phyloP scores from a whole-genome alignment of 2,888 invertebrate genomes.

The Nasonia oneida region DNA sequence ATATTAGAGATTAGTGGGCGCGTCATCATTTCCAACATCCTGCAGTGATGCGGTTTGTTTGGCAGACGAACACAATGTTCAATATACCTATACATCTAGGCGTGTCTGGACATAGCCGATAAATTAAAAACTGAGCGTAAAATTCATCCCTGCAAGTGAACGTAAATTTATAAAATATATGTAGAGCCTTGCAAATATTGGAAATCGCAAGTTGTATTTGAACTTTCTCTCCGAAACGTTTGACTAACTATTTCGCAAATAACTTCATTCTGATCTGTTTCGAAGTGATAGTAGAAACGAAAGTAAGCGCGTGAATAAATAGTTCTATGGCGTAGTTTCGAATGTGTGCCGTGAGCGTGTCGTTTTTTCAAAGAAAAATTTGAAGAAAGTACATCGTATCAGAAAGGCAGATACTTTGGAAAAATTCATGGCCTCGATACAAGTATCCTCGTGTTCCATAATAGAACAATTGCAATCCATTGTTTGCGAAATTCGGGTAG shows the following conservation, averaged over 20 bases:
- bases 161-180: background rate
- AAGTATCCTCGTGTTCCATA: too few species aligned
- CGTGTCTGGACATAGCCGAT: background rate
- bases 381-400: background rate
- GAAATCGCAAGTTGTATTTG: too few species aligned
- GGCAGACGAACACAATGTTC: background rate
- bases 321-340: too few species aligned
- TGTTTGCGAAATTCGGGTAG: too few species aligned
- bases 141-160: background rate
- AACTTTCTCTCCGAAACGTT: too few species aligned
- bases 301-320: background rate
- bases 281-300: background rate
- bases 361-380: too few species aligned
- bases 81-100: background rate
- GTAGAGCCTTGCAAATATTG: background rate
- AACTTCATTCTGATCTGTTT: background rate
- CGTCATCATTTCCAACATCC: background rate
- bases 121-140: background rate
- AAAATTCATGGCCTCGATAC: too few species aligned
- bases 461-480: too few species aligned
- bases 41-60: background rate
- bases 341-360: too few species aligned
- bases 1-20: background rate
- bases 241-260: too few species aligned
- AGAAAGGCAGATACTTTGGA: background rate